phyloP scores from a whole-genome alignment of 2,797 vertebrate species.

The Spea hammondii region DNA sequence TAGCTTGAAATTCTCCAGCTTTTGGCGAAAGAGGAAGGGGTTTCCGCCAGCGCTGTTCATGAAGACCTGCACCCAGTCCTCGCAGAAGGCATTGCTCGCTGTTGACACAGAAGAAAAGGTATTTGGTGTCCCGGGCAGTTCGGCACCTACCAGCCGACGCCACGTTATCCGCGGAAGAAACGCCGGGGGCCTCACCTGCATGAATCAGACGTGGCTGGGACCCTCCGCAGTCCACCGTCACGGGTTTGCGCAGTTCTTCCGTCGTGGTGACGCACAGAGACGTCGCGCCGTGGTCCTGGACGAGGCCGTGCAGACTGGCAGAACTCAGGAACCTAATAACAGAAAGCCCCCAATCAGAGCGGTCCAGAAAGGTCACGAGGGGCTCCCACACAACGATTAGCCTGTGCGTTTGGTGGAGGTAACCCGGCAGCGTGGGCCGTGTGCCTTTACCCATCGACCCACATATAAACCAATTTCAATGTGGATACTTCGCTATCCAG shows the following conservation, averaged over 20 bases:
- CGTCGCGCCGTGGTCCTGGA: constrained; percentile 84
- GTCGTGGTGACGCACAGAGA: constrained; percentile 85
- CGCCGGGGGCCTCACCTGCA: constrained; percentile 66
- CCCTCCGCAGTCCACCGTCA: constrained; percentile 80
- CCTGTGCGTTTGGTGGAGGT: no score
- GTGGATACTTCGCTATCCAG: no score
- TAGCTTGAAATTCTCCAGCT: constrained; percentile 97
- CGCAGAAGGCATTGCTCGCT: constrained; percentile 95
- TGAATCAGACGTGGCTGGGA: constrained; percentile 76
- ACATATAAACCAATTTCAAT: no score
- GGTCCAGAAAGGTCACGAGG: neutral
- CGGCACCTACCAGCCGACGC: neutral
- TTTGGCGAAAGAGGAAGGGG: constrained; percentile 90
- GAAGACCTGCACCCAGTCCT: constrained; percentile 93
- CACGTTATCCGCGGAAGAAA: no score
- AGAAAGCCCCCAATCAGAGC: neutral
- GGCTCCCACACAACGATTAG: no score
- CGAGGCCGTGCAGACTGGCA: constrained; percentile 88
- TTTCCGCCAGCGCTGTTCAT: constrained; percentile 85
- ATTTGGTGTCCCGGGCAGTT: neutral
- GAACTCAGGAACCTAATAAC: constrained; percentile 87
- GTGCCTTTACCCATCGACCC: no score
- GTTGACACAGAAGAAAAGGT: constrained; percentile 14
- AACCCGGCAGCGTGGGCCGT: no score
- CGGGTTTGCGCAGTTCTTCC: constrained; percentile 71